A percentile compares a stretch with the other conserved stretches of the same genome.
Evolutionary conservation across 1,140 invertebrate species (phyloP).

Genomic region (Drosophila busckii): DNA sequence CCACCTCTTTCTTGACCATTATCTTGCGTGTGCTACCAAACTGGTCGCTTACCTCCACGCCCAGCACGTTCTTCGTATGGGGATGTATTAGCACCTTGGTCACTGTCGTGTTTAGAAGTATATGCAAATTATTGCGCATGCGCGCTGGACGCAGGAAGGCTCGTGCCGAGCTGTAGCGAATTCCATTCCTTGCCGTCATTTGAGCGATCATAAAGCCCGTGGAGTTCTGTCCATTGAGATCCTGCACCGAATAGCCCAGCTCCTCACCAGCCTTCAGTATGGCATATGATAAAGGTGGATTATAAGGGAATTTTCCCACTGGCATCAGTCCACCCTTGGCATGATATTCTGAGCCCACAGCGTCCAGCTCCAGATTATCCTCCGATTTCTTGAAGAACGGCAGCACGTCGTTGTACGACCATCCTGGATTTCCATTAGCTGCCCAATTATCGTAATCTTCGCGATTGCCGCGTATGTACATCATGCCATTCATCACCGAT

Average conservation of each 20-base stretch:
- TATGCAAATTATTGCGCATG: constrained; percentile 86
- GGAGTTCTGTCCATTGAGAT: constrained; percentile 90
- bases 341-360: constrained; percentile 88
- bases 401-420: constrained; percentile 93
- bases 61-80: constrained; percentile 80
- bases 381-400: constrained; percentile 94
- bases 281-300: constrained; percentile 89
- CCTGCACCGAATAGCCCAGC: constrained; percentile 87
- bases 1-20: constrained; percentile 87
- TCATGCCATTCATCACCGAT: constrained; percentile 97
- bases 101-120: constrained; percentile 88
- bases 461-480: constrained; percentile 94
- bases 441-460: constrained; percentile 96
- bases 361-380: constrained; percentile 87
- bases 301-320: constrained; percentile 91
- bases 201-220: constrained; percentile 91
- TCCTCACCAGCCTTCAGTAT: constrained; percentile 91
- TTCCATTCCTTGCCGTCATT: constrained; percentile 92
- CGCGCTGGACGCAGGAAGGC: constrained; percentile 90
- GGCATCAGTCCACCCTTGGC: constrained; percentile 87
- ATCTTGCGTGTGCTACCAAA: constrained; percentile 82
- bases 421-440: constrained; percentile 89
- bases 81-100: constrained; percentile 85
- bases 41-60: constrained; percentile 81
- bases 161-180: constrained; percentile 88